phyloP scores from a whole-genome alignment of 2,797 vertebrate genomes.

The Phataginus tricuspis region DNA sequence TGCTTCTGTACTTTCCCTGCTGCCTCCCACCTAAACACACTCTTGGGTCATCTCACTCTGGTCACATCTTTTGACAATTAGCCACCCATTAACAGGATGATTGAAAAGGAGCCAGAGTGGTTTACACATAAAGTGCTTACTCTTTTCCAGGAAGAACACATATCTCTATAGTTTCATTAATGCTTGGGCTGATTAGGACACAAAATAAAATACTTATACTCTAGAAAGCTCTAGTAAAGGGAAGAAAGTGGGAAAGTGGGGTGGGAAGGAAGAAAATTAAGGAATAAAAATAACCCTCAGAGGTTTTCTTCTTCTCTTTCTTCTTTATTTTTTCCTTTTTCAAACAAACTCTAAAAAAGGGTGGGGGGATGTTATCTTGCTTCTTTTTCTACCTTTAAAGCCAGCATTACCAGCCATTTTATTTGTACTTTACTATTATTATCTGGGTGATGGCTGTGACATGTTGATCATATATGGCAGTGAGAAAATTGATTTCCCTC shows the following conservation, averaged over 20 bases:
- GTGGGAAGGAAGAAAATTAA: slow-evolving; percentile 56
- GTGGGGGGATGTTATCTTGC: slow-evolving; percentile 82
- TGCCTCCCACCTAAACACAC: slow-evolving; percentile 86
- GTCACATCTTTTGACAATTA: slow-evolving; percentile 88
- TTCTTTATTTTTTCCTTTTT: slow-evolving; percentile 70
- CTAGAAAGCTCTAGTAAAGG: slow-evolving; percentile 73
- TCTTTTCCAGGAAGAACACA: slow-evolving; percentile 86
- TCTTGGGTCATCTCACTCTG: slow-evolving; percentile 86
- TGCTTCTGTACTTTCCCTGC: slow-evolving; percentile 84
- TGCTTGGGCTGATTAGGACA: slow-evolving; percentile 80
- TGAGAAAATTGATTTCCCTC: slow-evolving; percentile 99
- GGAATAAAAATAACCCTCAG: slow-evolving; percentile 64
- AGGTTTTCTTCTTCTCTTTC: slow-evolving; percentile 51
- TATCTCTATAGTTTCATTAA: slow-evolving; percentile 85
- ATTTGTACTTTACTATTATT: slow-evolving; percentile 91
- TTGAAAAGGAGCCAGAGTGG: slow-evolving; percentile 86
- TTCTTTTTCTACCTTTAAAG: slow-evolving; percentile 77
- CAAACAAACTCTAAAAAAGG: slow-evolving; percentile 81
- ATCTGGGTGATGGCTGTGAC: slow-evolving; percentile 92
- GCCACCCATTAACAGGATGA: slow-evolving; percentile 89
- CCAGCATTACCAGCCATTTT: slow-evolving; percentile 88
- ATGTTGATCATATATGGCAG: slow-evolving; percentile 94
- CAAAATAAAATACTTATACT: slow-evolving; percentile 75
- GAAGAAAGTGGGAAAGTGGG: not conserved
- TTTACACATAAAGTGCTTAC: slow-evolving; percentile 84